Percentiles rank a stretch among this genome's conserved stretches.
Conservation (phyloP, 2,113 vertebrate genomes). For the Bujurquina vittata region DNA sequence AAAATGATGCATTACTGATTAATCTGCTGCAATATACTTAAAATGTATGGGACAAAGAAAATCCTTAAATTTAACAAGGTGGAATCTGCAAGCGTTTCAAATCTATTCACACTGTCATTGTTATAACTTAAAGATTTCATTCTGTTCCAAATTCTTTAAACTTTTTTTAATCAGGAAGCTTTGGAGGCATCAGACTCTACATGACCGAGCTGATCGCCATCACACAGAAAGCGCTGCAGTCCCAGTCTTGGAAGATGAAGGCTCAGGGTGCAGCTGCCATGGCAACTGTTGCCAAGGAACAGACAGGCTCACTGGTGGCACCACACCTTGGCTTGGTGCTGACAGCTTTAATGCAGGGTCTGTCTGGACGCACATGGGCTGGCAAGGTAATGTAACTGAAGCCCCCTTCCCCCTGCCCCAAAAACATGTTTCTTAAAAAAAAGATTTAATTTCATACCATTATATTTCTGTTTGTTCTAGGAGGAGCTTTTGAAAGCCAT, state of each 20-base stretch:
- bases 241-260: conserved; percentile 99
- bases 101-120: neutral
- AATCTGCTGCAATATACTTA: neutral
- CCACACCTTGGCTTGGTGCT: conserved; percentile 94
- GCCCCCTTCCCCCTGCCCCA: neutral
- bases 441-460: neutral
- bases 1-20: neutral
- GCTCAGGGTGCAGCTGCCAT: conserved; percentile 96
- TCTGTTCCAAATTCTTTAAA: neutral
- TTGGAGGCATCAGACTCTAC: conserved; percentile 94
- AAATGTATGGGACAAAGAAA: no score
- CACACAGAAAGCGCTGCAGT: conserved; percentile 94
- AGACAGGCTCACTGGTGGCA: conserved; percentile 88
- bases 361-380: conserved; percentile 92
- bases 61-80: neutral
- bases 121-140: neutral
- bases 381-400: conserved; percentile 87
- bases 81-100: neutral
- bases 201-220: conserved; percentile 93
- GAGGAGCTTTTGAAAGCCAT: conserved; percentile 96
- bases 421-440: neutral
- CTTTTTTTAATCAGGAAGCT: conserved; percentile 82
- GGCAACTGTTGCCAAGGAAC: conserved; percentile 93
- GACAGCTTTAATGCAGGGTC: conserved; percentile 88
- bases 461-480: conserved; percentile 67